A percentile compares a stretch with the other conserved stretches of the same genome.
These are phyloP conservation scores for Chironomus tentans DNA, from an alignment of 2,888 invertebrate species.

Conservation along the genomic window DNA sequence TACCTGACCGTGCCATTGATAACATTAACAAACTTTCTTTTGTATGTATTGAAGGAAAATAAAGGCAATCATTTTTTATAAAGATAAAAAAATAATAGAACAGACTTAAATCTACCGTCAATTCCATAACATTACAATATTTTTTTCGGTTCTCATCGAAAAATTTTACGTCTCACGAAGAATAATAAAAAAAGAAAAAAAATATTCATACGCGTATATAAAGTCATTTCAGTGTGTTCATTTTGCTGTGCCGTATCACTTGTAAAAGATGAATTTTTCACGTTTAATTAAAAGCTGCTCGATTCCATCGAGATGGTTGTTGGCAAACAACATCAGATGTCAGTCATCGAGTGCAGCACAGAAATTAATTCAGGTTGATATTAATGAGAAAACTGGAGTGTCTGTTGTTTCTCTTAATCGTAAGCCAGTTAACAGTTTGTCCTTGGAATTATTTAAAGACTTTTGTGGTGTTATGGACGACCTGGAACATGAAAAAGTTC, in stretches of 20 bases:
- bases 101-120: too few species aligned
- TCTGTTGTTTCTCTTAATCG: slow-evolving; percentile 59
- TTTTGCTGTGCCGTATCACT: not conserved
- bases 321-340: not conserved
- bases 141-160: not conserved
- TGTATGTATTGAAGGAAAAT: too few species aligned
- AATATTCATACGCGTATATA: not conserved
- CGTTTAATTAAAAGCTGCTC: not conserved
- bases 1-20: too few species aligned
- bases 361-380: slow-evolving; percentile 34
- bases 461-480: slow-evolving; percentile 51
- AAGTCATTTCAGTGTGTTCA: not conserved
- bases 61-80: too few species aligned
- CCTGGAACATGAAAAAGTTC: slow-evolving; percentile 52
- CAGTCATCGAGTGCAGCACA: slow-evolving; percentile 31
- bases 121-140: not conserved
- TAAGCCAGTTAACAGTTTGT: slow-evolving; percentile 68
- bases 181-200: not conserved
- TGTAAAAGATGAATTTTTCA: not conserved
- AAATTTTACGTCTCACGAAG: not conserved
- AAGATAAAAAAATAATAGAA: too few species aligned
- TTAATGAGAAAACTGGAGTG: slow-evolving; percentile 52
- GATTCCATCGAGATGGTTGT: not conserved
- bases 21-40: too few species aligned
- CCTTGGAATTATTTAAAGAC: slow-evolving; percentile 54